Base-by-base conservation (phyloP, 23 tunicate genomes). In the Botrylloides violaceus region DNA sequence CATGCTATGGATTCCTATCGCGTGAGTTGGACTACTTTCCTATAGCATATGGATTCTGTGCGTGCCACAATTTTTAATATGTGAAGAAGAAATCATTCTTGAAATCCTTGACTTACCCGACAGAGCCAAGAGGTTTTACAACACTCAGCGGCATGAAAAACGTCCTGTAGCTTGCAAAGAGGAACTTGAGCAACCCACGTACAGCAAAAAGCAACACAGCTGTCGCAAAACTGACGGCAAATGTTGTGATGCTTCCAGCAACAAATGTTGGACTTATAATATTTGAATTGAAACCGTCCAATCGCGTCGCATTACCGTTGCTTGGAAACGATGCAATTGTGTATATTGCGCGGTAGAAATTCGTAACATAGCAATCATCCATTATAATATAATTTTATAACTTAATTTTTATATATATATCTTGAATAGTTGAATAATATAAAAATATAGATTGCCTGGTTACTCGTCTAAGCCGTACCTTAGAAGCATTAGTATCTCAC, bases 71-170 rank as follows among this genome's bases (percentile, higher is more conserved):
- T n/a, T n/a, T n/a, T n/a, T n/a, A n/a, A n/a, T n/a, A n/a, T n/a
- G n/a, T n/a, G n/a, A n/a, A n/a, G n/a, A n/a, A n/a, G n/a, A n/a
- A n/a, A n/a, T n/a, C n/a, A n/a, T n/a, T n/a, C n/a, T n/a, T n/a
- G n/a, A n/a, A n/a, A n/a, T n/a, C n/a, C n/a, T n/a, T n/a, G n/a
- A 74, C 83, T 78, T 32, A 84, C 92, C 92, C 92, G 32, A 84
- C 76, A 19, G 83, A 78, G 2, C 92, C 92, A 19, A 84, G 70
- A 27, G 74, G 61, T 78, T 65, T 72, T 3, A 84, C 68, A 34
- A 71, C 35, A 12, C 78, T 68, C 34, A 32, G 50, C 4, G 92
- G 92, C 25, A 72, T 29, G 38, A 84, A 84, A 3, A 84, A 49
- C 26, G 23, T 35, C 19, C 47, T 36, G 47, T 5, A 68, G 29